Conservation (phyloP, 2,888 invertebrate genomes). For the Nephrocerus scutellatus region DNA sequence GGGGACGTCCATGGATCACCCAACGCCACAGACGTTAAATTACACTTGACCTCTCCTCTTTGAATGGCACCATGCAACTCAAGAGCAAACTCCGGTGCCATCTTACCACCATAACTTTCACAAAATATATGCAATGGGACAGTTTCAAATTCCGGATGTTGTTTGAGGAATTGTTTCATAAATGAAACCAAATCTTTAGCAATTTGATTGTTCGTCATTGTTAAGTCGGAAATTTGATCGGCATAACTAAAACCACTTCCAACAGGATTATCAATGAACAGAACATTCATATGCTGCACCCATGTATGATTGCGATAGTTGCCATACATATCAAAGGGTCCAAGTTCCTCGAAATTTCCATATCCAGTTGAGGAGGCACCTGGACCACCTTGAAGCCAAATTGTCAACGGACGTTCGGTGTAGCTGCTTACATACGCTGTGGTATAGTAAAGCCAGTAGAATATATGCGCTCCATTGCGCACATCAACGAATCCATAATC, state of each 20-base stretch:
- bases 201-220: conserved; percentile 57
- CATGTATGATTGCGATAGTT: conserved; percentile 67
- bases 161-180: conserved; percentile 61
- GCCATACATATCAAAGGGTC: conserved; percentile 62
- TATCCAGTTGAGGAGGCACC: conserved; percentile 71
- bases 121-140: conserved; percentile 78
- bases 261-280: conserved; percentile 87
- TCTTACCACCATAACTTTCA: conserved; percentile 91
- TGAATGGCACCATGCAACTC: conserved; percentile 55
- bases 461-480: conserved; percentile 69
- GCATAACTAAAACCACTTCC: conserved; percentile 83
- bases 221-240: conserved; percentile 49
- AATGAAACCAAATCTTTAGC: conserved; percentile 70
- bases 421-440: conserved; percentile 55
- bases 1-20: conserved; percentile 90
- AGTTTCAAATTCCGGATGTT: conserved; percentile 61
- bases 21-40: conserved; percentile 70
- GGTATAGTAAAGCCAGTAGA: conserved; percentile 81
- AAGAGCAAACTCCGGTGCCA: conserved; percentile 76
- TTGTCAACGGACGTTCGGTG: conserved; percentile 65
- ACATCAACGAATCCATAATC: conserved; percentile 70
- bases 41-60: conserved; percentile 56
- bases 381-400: conserved; percentile 87
- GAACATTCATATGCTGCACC: conserved; percentile 71
- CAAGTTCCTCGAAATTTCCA: conserved; percentile 82